A percentile compares a stretch with the other conserved stretches of the same genome.
These are phyloP conservation scores for Geotria australis DNA, from an alignment of 2,797 vertebrate species.

Conservation along the genomic window DNA sequence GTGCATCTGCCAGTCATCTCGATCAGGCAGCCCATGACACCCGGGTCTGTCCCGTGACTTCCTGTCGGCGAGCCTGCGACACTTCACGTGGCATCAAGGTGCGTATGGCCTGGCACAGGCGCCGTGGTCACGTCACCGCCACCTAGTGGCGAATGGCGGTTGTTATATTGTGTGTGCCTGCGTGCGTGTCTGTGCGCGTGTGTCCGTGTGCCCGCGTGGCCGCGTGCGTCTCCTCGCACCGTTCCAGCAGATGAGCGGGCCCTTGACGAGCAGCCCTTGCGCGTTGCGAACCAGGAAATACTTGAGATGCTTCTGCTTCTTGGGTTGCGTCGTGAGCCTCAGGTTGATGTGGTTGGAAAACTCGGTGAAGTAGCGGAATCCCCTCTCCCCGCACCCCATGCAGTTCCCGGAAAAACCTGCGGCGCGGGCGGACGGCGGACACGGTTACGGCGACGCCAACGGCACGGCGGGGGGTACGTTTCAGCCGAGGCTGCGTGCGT, in stretches of 20 bases:
- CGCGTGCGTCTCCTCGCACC: conserved; percentile 22
- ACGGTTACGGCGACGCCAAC: too few relatives aligned
- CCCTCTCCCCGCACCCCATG: conserved; percentile 86
- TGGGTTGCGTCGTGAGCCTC: conserved; percentile 92
- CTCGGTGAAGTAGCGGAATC: conserved; percentile 93
- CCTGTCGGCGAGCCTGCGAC: too few relatives aligned
- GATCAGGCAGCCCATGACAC: too few relatives aligned
- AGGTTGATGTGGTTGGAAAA: conserved; percentile 99
- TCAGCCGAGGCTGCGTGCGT: too few relatives aligned
- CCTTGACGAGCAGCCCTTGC: conserved; percentile 76
- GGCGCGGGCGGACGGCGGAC: not conserved
- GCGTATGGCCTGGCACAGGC: too few relatives aligned
- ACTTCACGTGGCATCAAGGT: too few relatives aligned
- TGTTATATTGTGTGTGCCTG: too few relatives aligned
- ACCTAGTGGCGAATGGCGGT: too few relatives aligned
- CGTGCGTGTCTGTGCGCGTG: not conserved
- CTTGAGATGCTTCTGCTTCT: conserved; percentile 99
- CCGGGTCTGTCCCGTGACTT: too few relatives aligned
- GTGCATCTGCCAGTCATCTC: too few relatives aligned
- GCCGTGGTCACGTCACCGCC: too few relatives aligned
- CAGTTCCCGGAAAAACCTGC: conserved; percentile 95
- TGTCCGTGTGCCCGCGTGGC: not conserved
- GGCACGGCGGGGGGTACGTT: too few relatives aligned
- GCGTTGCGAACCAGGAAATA: conserved; percentile 87
- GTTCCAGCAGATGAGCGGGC: conserved; percentile 94